phyloP scores from a whole-genome alignment of 2,797 vertebrate species.

The Sebastes flavidus region DNA sequence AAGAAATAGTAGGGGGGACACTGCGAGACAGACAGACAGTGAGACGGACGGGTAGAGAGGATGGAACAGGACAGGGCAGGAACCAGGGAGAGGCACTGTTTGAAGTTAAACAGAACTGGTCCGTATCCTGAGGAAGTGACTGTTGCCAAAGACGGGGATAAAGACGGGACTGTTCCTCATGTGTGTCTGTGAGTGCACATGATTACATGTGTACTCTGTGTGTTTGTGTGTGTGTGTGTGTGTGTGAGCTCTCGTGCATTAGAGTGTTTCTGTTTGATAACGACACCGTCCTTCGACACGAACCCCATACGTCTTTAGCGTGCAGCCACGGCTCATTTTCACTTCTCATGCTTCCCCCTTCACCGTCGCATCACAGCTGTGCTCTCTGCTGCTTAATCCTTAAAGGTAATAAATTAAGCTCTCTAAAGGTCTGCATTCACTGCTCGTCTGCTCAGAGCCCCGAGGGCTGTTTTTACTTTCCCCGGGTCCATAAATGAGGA shows the following conservation, averaged over 20 bases:
- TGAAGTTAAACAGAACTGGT: slow-evolving; percentile 78
- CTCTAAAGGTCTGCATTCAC: slow-evolving; percentile 45
- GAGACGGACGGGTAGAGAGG: slow-evolving; percentile 33
- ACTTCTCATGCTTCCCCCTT: slow-evolving; percentile 28
- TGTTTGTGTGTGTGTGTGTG: slow-evolving; percentile 34
- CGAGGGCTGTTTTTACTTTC: slow-evolving; percentile 42
- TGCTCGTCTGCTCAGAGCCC: slow-evolving; percentile 42
- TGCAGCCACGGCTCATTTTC: slow-evolving; percentile 36
- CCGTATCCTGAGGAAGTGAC: slow-evolving; percentile 79
- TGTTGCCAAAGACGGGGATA: slow-evolving; percentile 77
- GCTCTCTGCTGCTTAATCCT: slow-evolving; percentile 1
- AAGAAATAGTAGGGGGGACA: slow-evolving; percentile 26
- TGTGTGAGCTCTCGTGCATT: slow-evolving; percentile 7
- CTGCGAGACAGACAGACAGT: slow-evolving; percentile 12
- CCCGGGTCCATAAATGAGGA: slow-evolving; percentile 41
- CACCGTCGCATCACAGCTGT: slow-evolving; percentile 3
- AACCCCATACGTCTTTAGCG: slow-evolving; percentile 46
- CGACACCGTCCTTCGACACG: slow-evolving; percentile 22
- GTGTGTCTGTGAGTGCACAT: slow-evolving; percentile 48
- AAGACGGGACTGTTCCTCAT: slow-evolving; percentile 71
- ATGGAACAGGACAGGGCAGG: slow-evolving; percentile 65
- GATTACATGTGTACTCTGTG: slow-evolving; percentile 65
- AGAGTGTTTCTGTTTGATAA: slow-evolving; percentile 50
- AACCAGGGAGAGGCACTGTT: slow-evolving; percentile 69
- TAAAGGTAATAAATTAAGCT: slow-evolving; percentile 52